Evolutionary conservation across 2,113 vertebrate species (phyloP).

Genomic region (Pleuronectes platessa): DNA sequence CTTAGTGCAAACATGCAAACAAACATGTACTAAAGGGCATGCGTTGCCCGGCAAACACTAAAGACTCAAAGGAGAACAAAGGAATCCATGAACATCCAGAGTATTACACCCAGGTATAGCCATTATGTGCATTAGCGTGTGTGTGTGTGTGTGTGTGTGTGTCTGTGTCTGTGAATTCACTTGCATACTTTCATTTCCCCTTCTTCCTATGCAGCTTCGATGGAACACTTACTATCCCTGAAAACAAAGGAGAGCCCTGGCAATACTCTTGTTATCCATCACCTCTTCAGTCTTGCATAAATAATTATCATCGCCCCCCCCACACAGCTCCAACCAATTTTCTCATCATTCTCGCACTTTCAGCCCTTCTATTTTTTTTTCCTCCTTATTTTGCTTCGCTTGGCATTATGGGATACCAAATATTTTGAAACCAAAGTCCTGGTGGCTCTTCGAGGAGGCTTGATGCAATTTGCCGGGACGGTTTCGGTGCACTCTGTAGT

Average conservation of each 20-base stretch:
- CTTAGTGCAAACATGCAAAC: constrained; percentile 68
- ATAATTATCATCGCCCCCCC: constrained; percentile 72
- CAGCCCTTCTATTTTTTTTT: constrained; percentile 38
- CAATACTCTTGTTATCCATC: constrained; percentile 74
- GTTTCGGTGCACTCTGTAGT: constrained; percentile 22
- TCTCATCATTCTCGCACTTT: constrained; percentile 64
- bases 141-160: neutral
- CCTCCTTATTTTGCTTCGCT: constrained; percentile 45
- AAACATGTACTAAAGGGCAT: constrained; percentile 62
- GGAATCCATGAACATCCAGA: constrained; percentile 4
- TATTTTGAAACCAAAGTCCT: constrained; percentile 44
- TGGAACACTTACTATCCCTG: constrained; percentile 59
- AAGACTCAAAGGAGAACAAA: constrained; percentile 20
- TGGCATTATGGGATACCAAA: constrained; percentile 61
- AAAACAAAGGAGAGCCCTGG: constrained; percentile 72
- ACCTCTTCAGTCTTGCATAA: constrained; percentile 77
- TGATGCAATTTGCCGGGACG: constrained; percentile 47
- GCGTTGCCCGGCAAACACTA: constrained; percentile 38
- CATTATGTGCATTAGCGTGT: neutral
- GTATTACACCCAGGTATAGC: constrained; percentile 10
- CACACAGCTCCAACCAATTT: constrained; percentile 53
- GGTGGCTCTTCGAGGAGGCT: constrained; percentile 48
- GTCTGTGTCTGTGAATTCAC: constrained; percentile 2
- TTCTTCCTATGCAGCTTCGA: constrained; percentile 34
- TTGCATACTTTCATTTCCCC: constrained; percentile 3